Conservation (phyloP, 1,140 invertebrate genomes). For the Brachionus manjavacas region DNA sequence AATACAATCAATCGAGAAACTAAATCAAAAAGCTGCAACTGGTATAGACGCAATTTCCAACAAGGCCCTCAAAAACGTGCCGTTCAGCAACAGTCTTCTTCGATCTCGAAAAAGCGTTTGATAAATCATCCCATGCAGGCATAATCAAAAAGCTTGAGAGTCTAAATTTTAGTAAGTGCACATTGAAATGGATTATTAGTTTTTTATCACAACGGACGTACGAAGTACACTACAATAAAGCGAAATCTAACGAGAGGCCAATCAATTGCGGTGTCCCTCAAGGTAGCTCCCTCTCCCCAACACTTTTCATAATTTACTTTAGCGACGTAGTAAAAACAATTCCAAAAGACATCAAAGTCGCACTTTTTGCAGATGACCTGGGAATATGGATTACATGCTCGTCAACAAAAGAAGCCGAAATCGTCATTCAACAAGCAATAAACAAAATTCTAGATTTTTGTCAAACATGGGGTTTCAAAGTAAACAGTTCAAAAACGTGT, state of each 20-base stretch:
- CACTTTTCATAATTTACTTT: not conserved
- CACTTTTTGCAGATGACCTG: slow-evolving; percentile 5
- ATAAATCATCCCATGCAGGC: slow-evolving; percentile 44
- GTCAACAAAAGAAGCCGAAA: not conserved
- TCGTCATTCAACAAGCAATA: not conserved
- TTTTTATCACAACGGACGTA: not conserved
- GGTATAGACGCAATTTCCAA: not conserved
- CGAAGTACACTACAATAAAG: not conserved
- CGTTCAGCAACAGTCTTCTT: slow-evolving; percentile 48
- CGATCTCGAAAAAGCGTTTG: slow-evolving; percentile 56
- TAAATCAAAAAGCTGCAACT: not conserved
- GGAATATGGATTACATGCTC: not conserved
- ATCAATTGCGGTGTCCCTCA: slow-evolving; percentile 30
- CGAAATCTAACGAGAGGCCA: not conserved
- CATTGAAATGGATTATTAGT: not conserved
- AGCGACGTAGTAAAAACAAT: slow-evolving; percentile 6
- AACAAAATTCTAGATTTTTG: not conserved
- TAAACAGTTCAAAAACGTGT: not conserved
- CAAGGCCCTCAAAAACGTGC: not conserved
- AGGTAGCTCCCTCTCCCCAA: slow-evolving; percentile 4
- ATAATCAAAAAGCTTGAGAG: slow-evolving; percentile 49
- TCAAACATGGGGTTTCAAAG: not conserved
- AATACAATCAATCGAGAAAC: not conserved
- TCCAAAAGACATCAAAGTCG: not conserved
- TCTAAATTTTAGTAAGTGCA: not conserved